Conservation (phyloP, 2,888 invertebrate species). For the Drosophila pegasa region DNA sequence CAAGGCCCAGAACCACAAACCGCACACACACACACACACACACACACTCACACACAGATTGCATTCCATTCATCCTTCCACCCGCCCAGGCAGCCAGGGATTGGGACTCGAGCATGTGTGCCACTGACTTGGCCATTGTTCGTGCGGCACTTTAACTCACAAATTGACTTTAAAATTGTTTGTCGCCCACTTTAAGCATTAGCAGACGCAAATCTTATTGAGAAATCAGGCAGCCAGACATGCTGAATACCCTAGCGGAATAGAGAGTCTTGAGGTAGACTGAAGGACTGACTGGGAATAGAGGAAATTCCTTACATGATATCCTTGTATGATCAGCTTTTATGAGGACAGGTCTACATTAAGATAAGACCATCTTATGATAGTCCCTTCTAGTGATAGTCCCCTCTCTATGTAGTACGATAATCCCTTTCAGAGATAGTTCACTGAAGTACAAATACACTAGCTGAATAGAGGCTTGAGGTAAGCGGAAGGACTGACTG, state of each 20-base stretch:
- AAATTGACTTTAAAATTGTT: conserved; percentile 41
- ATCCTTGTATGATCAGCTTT: too few species aligned
- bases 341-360: too few species aligned
- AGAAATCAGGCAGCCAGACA: background rate
- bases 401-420: too few species aligned
- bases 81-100: background rate
- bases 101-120: conserved; percentile 3
- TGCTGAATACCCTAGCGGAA: background rate
- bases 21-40: conserved; percentile 3
- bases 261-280: too few species aligned
- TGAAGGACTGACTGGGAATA: too few species aligned
- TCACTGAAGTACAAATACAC: too few species aligned
- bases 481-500: too few species aligned
- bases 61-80: background rate
- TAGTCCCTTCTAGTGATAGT: too few species aligned
- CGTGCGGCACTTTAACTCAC: conserved; percentile 19
- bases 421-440: too few species aligned
- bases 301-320: too few species aligned
- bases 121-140: conserved; percentile 14
- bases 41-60: background rate
- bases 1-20: conserved; percentile 5
- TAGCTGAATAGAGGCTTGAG: too few species aligned
- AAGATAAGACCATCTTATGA: too few species aligned
- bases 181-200: conserved; percentile 5
- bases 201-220: background rate